These are phyloP conservation scores for Crocidura indochinensis DNA, from an alignment of 2,797 vertebrate genomes.

Conservation along the genomic window DNA sequence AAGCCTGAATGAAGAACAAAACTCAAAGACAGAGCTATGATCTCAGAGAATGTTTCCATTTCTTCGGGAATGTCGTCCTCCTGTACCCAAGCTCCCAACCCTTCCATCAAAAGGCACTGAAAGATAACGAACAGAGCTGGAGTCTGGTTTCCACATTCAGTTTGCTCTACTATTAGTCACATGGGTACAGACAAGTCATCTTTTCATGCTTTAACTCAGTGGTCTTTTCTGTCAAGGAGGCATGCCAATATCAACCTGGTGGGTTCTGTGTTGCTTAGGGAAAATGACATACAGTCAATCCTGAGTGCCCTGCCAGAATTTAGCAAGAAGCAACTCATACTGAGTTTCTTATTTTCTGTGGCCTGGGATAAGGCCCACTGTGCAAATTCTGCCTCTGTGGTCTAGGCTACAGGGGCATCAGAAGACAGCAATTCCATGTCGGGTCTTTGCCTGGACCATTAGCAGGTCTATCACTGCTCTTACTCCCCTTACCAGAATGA, in stretches of 20 bases:
- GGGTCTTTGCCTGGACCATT: neutral
- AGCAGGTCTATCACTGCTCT: neutral
- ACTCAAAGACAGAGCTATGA: conserved; percentile 4
- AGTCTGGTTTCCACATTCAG: neutral
- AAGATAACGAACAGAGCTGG: neutral
- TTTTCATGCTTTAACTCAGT: neutral
- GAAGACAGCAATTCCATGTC: neutral
- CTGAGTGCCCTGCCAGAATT: neutral
- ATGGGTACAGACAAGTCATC: neutral
- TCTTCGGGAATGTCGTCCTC: neutral
- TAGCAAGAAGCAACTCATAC: neutral
- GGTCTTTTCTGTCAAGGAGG: neutral
- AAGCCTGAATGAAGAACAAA: neutral
- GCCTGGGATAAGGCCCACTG: neutral
- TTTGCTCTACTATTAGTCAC: neutral
- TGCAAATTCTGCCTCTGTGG: neutral
- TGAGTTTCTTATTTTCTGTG: neutral
- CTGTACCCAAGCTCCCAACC: too few species aligned
- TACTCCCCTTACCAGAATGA: neutral
- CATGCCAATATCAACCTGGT: neutral
- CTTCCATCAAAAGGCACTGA: neutral
- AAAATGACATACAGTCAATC: neutral
- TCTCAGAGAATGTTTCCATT: neutral
- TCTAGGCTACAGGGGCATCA: neutral
- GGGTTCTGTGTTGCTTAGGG: neutral